phyloP scores from a whole-genome alignment of 2,888 invertebrate genomes.

The Eurytoma californica region DNA sequence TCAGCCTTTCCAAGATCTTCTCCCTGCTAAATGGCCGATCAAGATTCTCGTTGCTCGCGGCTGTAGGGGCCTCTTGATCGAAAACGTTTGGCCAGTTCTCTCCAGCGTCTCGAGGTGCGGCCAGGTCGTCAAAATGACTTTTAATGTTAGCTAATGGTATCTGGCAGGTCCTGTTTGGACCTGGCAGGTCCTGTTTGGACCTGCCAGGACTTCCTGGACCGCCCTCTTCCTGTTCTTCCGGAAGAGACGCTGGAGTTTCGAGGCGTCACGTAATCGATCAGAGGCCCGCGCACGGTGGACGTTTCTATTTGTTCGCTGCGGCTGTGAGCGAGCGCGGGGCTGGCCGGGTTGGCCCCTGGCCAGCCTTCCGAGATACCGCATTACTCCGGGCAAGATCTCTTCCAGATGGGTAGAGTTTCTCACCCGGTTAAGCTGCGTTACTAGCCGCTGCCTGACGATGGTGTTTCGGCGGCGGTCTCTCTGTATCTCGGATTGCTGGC shows the following conservation, averaged over 20 bases:
- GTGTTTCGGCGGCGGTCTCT: too few species aligned
- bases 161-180: constrained; percentile 20
- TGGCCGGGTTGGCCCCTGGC: neutral
- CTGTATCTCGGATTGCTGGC: too few species aligned
- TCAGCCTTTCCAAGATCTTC: constrained; percentile 9
- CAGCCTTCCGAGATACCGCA: too few species aligned
- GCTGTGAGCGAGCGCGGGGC: neutral
- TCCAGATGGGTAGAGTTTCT: too few species aligned
- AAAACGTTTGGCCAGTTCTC: constrained; percentile 4
- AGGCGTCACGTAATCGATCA: constrained; percentile 18
- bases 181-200: constrained; percentile 19
- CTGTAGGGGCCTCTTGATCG: neutral
- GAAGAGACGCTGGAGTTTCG: constrained; percentile 48
- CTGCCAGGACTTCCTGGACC: constrained; percentile 46
- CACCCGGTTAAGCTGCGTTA: too few species aligned
- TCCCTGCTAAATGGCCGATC: neutral
- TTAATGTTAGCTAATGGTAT: constrained; percentile 19
- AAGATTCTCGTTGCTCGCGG: neutral
- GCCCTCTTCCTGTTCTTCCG: constrained; percentile 44
- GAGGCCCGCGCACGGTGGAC: neutral
- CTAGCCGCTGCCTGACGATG: too few species aligned
- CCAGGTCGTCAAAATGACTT: constrained; percentile 17
- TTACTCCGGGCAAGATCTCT: too few species aligned
- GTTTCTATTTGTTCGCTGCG: neutral
- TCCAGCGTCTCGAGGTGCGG: neutral